Evolutionary conservation across 2,797 vertebrate species (phyloP), one percentile per base, ranked within the genome.

Genomic region (Phoeniculus purpureus): DNA sequence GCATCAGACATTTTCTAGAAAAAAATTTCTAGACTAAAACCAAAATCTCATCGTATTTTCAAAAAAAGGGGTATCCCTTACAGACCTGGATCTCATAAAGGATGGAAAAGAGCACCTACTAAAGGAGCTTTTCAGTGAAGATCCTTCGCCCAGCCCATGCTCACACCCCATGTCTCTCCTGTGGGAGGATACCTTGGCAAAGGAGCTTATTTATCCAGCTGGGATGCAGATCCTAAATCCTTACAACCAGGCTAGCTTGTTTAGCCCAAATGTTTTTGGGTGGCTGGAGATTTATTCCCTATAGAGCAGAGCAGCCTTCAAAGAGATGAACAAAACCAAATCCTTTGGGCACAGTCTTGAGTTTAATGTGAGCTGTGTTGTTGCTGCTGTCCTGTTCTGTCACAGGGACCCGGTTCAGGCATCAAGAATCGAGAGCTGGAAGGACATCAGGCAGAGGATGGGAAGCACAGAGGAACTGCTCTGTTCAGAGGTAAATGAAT

Each of bases 401-500:
- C 50, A 31, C 12, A 52, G 34, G 20, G n/a, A n/a, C 8, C 25
- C 1, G 1, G 5, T 56, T 76, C 51, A 79, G 48, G 50, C 50
- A 2, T 21, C 13, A 29, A 29, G 22, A 76, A 43, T 11, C 0
- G 3, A 37, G 56, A 83, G 37, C 34, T 68, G 74, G 71, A 48
- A 80, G 56, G 64, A 72, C 14, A 4, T 8, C 0, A 0, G 79
- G 7, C 15, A 67, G 78, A 61, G n/a, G 15, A 22, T 29, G 76
- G 20, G 54, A 83, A 64, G 16, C 18, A 31, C 48, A 16, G 52
- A 79, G 60, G 45, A 91, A 71, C 70, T 59, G 25, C n/a, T n/a
- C n/a, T n/a, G n/a, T n/a, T n/a, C 71, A 85, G 68, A 86, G 54
- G 77, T 74, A 84, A 80, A 92, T 81, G 45, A 77, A 85, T 94